A percentile compares a stretch with the other conserved stretches of the same genome.
Evolutionary conservation across 1,140 invertebrate genomes (phyloP).

Genomic region (Neelides sp.): DNA sequence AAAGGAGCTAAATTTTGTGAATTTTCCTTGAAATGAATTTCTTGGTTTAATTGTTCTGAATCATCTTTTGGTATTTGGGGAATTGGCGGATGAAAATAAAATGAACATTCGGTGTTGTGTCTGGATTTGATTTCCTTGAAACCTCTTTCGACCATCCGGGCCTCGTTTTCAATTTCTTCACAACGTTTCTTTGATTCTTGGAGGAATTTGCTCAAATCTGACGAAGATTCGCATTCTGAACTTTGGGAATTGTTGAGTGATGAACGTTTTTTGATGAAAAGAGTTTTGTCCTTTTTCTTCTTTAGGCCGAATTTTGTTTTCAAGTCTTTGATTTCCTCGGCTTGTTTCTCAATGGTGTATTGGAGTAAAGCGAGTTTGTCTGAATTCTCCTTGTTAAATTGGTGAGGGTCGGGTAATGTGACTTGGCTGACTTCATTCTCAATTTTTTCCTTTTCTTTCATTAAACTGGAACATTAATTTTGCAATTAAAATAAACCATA

Average conservation of each 20-base stretch:
- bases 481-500: no score
- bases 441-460: not conserved
- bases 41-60: no score
- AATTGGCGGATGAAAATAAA: no score
- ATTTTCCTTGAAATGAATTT: no score
- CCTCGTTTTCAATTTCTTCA: constrained; percentile 21
- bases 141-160: constrained; percentile 8
- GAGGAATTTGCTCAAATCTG: constrained; percentile 19
- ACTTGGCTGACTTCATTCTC: not conserved
- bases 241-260: not conserved
- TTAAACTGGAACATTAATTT: no score
- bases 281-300: not conserved
- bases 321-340: constrained; percentile 21
- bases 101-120: no score
- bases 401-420: not conserved
- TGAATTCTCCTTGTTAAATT: not conserved
- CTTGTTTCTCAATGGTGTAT: constrained; percentile 22
- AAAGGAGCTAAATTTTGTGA: no score
- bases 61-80: no score
- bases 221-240: not conserved
- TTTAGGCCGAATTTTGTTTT: no score
- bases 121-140: not conserved
- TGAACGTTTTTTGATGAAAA: not conserved
- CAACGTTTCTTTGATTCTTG: constrained; percentile 22
- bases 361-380: constrained; percentile 25